Base-by-base conservation (phyloP, 1,140 invertebrate species). In the Gerris buenoi region DNA sequence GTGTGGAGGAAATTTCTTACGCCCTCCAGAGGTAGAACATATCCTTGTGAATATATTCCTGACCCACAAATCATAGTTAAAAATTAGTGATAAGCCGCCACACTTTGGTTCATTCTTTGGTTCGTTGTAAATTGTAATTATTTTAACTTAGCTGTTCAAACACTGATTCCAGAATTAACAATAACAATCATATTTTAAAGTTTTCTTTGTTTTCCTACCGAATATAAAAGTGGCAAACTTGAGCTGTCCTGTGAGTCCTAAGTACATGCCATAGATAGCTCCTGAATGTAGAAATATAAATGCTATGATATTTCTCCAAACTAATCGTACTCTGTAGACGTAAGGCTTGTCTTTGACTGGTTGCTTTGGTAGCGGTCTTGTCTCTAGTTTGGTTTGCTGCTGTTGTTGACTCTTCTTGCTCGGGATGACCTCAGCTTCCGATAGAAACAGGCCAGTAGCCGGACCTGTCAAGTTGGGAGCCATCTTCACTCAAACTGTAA, bases 281-380 rank as follows among this genome's bases (percentile, higher is more conserved):
- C 80, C 81, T 2, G 77, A 67, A 73, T 88, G 86, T 33, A 88
- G 75, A 69, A 86, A 86, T 0, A 82, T 59, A 66, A 88, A 88
- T 10, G 82, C 84, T 18, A 86, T 76, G 1, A 87, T 84, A 71
- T 88, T 88, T 74, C 84, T 81, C 85, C 86, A 88, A 1, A 87
- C 85, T 70, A 91, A 85, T 66, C 81, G 77, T 84, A 83, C 85
- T 74, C 74, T 68, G 65, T 83, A 82, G 27, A 75, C 75, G 13
- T 73, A 25, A 22, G 70, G 64, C 63, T 73, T 70, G 66, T 71
- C 57, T 14, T 59, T 69, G 25, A 68, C 62, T 22, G 70, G 18
- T 61, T 62, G 33, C 33, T 46, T 74, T 72, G 1, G 71, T 67
- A 2, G 56, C 5, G 15, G 67, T n/a, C 57, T 56, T 18, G 27